These are phyloP conservation scores for Pheosia gnoma DNA, from an alignment of 2,888 invertebrate species.

Conservation along the genomic window DNA sequence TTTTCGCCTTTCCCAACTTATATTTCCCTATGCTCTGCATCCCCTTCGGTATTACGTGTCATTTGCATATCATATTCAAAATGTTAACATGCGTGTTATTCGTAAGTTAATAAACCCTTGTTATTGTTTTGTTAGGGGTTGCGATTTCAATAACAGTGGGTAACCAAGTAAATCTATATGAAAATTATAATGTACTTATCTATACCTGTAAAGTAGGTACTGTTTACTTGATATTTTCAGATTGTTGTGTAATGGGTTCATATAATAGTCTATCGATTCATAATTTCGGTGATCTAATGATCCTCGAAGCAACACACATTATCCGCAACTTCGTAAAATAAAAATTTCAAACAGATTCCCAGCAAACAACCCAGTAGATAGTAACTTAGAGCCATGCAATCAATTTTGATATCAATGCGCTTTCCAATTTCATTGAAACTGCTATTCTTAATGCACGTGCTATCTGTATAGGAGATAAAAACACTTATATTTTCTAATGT, in stretches of 20 bases:
- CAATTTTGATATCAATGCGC: conserved; percentile 1
- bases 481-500: too few species aligned
- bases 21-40: not conserved
- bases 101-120: conserved; percentile 21
- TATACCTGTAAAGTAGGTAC: too few species aligned
- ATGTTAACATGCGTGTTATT: conserved; percentile 30
- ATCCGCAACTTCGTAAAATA: conserved; percentile 46
- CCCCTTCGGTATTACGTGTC: not conserved
- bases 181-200: too few species aligned
- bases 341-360: conserved; percentile 44
- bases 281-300: conserved; percentile 48
- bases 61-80: conserved; percentile 25
- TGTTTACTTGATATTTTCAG: too few species aligned
- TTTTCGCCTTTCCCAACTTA: not conserved
- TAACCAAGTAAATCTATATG: not conserved
- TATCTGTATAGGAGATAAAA: too few species aligned
- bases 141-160: not conserved
- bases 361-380: conserved; percentile 32
- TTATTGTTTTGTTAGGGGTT: not conserved
- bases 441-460: not conserved
- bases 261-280: conserved; percentile 35
- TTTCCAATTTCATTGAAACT: not conserved
- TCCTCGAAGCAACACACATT: conserved; percentile 23
- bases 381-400: conserved; percentile 19
- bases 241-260: too few species aligned